Conservation (phyloP, 2,888 invertebrate genomes). For the Xestia rhomboidea region DNA sequence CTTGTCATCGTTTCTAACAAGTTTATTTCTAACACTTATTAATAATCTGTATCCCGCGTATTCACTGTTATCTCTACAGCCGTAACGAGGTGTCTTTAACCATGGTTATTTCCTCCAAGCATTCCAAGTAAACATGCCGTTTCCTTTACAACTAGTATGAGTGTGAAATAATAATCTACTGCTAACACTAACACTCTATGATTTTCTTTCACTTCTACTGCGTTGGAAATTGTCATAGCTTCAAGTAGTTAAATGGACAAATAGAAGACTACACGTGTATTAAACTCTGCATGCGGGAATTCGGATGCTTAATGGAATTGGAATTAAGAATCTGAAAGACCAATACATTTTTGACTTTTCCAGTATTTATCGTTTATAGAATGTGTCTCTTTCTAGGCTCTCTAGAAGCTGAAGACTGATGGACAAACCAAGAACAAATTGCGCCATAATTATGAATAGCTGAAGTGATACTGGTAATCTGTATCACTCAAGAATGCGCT, state of each 20-base stretch:
- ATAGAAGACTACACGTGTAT: not conserved
- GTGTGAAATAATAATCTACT: conserved; percentile 53
- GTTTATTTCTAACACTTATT: conserved; percentile 21
- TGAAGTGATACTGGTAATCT: not conserved
- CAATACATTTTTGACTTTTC: not conserved
- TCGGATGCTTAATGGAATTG: not conserved
- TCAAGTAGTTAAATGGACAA: not conserved
- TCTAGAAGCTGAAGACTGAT: not conserved
- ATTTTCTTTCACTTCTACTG: conserved; percentile 45
- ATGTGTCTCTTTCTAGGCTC: no score
- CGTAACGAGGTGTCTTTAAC: conserved; percentile 37
- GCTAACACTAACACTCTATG: conserved; percentile 6
- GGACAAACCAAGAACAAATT: not conserved
- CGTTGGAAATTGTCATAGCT: conserved; percentile 1
- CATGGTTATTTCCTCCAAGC: conserved; percentile 35
- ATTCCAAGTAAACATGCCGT: conserved; percentile 25
- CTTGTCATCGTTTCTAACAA: conserved; percentile 9
- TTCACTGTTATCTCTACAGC: conserved; percentile 39
- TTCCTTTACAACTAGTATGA: conserved; percentile 49
- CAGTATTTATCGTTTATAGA: not conserved
- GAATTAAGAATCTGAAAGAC: not conserved
- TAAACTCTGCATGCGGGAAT: no score
- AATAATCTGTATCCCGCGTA: conserved; percentile 5
- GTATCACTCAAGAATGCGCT: conserved; percentile 2
- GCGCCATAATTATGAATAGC: conserved; percentile 9